A percentile compares a stretch with the other conserved stretches of the same genome.
Conservation (phyloP, 2,797 vertebrate species). For the Peromyscus nudipes region DNA sequence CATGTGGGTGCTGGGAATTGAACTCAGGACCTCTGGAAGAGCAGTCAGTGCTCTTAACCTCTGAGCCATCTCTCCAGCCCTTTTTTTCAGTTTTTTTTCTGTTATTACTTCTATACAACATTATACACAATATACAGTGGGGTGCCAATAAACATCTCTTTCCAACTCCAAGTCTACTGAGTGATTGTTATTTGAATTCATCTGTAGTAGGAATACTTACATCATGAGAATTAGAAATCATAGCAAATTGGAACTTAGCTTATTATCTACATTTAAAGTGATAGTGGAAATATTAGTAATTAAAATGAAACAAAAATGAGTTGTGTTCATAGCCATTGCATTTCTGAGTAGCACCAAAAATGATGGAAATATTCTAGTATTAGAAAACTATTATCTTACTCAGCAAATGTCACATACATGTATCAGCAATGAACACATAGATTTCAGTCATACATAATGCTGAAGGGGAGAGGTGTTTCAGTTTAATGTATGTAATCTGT, state of each 20-base stretch:
- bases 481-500: constrained; percentile 45
- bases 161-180: background rate
- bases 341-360: constrained; percentile 22
- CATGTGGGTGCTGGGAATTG: too few relatives aligned
- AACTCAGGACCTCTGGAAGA: too few relatives aligned
- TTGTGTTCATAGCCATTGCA: background rate
- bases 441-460: background rate
- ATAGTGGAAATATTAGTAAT: constrained; percentile 38
- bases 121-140: background rate
- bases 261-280: background rate
- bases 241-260: background rate
- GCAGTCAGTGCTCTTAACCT: too few relatives aligned
- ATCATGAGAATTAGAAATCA: background rate
- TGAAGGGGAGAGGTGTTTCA: constrained; percentile 20
- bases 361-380: background rate
- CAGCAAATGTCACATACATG: background rate
- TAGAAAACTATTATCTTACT: constrained; percentile 2
- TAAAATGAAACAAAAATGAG: constrained; percentile 23
- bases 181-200: constrained; percentile 8
- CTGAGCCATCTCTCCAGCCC: too few relatives aligned
- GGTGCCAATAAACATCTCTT: background rate
- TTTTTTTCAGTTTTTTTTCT: too few relatives aligned
- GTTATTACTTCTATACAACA: background rate
- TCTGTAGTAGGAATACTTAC: background rate
- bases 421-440: background rate